Base-by-base conservation (phyloP, 1,140 invertebrate genomes). In the Pachypeltis micranthus region DNA sequence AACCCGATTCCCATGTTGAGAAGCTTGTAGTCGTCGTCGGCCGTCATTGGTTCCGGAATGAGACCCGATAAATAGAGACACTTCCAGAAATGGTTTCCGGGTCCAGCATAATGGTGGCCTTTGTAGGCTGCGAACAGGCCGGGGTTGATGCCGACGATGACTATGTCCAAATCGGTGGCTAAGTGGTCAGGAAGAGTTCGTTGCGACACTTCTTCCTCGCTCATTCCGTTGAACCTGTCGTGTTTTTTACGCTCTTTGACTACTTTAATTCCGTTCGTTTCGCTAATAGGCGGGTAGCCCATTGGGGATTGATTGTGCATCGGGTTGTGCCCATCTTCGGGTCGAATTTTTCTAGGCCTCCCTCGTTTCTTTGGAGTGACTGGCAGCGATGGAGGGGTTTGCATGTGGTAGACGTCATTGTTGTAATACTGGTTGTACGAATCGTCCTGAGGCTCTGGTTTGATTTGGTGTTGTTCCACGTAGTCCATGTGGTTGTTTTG, bases 81-180 rank as follows among this genome's bases (percentile, higher is more conserved):
- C 80, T 96, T 96, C 94, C 95, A 98, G 76, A 98, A 97, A 79
- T 98, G 95, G 79, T 98, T 97, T 28, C 94, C 94, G 59, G 93
- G 93, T 58, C 94, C 94, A 54, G 94, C 93, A 79, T 98, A 98
- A 76, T 97, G 93, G 77, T 96, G 94, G 4, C 93, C 93, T 76
- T 96, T 94, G 77, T 94, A 96, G 56, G 93, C 94, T 60, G 94
- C 92, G 78, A 94, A 95, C 67, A 96, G 78, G 1, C 93, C 93
- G 39, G 94, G 94, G 80, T 98, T 97, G 69, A 97, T 96, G 66
- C 94, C 94, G 77, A 96, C 93, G 82, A 97, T 95, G 73, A 96
- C 87, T 77, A 96, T 95, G 81, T 97, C 94, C 72, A 98, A 83
- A 79, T 93, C 90, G 74, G 84, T 83, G 51, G 85, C 82, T 47